Conservation (phyloP, 2,797 vertebrate species). For the Chaetodon trifasciatus region DNA sequence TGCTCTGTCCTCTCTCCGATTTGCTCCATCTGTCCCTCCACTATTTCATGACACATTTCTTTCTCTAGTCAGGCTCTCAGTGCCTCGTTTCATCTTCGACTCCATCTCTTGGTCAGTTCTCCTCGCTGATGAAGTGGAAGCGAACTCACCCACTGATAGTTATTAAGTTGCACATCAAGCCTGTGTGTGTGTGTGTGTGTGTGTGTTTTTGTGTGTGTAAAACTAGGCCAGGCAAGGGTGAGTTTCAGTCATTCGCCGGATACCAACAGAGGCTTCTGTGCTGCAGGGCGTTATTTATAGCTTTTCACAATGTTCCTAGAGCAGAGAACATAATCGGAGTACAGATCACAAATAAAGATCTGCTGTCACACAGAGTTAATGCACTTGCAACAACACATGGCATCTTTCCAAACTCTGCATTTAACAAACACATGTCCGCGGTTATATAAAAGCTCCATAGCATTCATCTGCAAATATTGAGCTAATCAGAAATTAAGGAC, state of each 20-base stretch:
- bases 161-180: conserved; percentile 15
- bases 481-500: neutral
- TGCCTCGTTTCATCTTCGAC: neutral
- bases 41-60: conserved; percentile 10
- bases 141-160: conserved; percentile 9
- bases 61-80: neutral
- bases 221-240: conserved; percentile 49
- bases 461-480: neutral
- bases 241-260: conserved; percentile 54
- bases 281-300: conserved; percentile 72
- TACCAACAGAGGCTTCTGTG: conserved; percentile 49
- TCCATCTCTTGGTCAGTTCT: neutral
- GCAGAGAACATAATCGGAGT: neutral
- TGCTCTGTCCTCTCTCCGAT: neutral
- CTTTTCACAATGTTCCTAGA: conserved; percentile 46
- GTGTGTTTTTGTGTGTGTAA: conserved; percentile 2
- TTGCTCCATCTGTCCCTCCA: conserved; percentile 24
- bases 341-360: conserved; percentile 49
- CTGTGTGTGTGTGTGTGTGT: conserved; percentile 5
- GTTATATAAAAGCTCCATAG: conserved; percentile 4
- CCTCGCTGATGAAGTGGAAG: neutral
- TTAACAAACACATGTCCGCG: conserved; percentile 16
- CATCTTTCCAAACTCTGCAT: conserved; percentile 41
- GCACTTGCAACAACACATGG: conserved; percentile 29
- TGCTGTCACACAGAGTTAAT: conserved; percentile 53